Base-by-base conservation (phyloP, 2,888 invertebrate species). In the Drosophila setosimentum region DNA sequence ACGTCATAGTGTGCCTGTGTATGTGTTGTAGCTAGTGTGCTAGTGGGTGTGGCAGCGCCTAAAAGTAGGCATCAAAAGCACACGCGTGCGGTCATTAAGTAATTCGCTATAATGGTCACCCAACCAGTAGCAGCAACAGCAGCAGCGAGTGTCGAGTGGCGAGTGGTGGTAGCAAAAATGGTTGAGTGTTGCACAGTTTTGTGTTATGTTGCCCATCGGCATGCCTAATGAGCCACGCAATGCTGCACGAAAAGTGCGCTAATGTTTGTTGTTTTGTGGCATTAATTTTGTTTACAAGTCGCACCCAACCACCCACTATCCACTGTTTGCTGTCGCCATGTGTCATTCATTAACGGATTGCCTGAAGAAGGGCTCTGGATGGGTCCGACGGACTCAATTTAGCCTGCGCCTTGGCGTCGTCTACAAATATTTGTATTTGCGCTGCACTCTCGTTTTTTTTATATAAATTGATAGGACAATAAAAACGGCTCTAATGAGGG, bases 281-380 rank as follows among this genome's bases (percentile, higher is more conserved):
- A 87, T 87, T 88, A 85, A 85, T 87, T 87, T 85, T 90, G 86
- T 90, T 88, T 90, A 83, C 86, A 87, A 87, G 88, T 89, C 80
- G 85, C 21, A 48, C 50, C 49, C 35, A 51, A 10, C n/a, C 27
- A 33, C 54, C 32, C 13, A n/a, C 37, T 48, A 1, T 40, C 24
- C 48, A 8, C 27, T 60, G 27, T 50, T 63, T 63, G 54, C 79
- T 84, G 87, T 86, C 76, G 70, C 73, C 73, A 73, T 66, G 67
- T 71, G 80, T 59, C 78, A 58, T 68, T 89, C 87, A 78, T 88
- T 86, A 76, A 73, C 82, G 71, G 78, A 59, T 61, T 62, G 40
- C 40, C 66, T 11, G 33, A 18, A 21, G 21, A 21, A 29, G 27
- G 29, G 24, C 32, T 13, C n/a, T 33, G 35, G 32, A 10, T 30